A percentile compares a stretch with the other conserved stretches of the same genome.
Evolutionary conservation across 2,797 vertebrate species (phyloP).

Genomic region (Phalanger gymnotis): DNA sequence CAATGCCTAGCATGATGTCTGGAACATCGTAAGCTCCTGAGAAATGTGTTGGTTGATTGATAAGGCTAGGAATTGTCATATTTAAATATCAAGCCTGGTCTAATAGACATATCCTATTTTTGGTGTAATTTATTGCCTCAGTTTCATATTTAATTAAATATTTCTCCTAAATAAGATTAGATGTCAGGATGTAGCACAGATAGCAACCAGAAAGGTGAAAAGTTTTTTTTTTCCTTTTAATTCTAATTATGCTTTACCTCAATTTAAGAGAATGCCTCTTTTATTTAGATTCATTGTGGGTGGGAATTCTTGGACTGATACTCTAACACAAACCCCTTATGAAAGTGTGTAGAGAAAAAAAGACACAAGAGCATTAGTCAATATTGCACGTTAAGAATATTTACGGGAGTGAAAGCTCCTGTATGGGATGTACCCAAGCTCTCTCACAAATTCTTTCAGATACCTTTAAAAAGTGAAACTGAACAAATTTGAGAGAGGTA

Average conservation of each 20-base stretch:
- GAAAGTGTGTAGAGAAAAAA: not conserved
- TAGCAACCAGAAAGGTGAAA: not conserved
- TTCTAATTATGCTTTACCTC: not conserved
- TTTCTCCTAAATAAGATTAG: slow-evolving; percentile 46
- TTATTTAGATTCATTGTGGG: not conserved
- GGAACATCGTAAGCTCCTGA: not conserved
- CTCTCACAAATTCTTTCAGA: no score
- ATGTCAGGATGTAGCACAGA: slow-evolving; percentile 67
- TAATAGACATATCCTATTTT: not conserved
- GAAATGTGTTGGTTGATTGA: not conserved
- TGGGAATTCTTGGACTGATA: not conserved
- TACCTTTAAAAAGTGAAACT: no score
- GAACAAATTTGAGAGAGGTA: no score
- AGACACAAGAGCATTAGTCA: not conserved
- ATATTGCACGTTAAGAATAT: not conserved
- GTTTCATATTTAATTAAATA: slow-evolving; percentile 50
- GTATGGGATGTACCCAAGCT: no score
- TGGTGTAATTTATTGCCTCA: slow-evolving; percentile 27
- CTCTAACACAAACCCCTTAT: not conserved
- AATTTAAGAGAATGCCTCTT: not conserved
- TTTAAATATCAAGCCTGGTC: not conserved
- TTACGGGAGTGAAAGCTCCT: no score
- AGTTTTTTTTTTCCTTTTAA: not conserved
- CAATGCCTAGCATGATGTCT: not conserved
- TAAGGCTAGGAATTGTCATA: slow-evolving; percentile 22